Evolutionary conservation across 1,140 invertebrate species (phyloP).

Genomic region (Cydia strobilella): DNA sequence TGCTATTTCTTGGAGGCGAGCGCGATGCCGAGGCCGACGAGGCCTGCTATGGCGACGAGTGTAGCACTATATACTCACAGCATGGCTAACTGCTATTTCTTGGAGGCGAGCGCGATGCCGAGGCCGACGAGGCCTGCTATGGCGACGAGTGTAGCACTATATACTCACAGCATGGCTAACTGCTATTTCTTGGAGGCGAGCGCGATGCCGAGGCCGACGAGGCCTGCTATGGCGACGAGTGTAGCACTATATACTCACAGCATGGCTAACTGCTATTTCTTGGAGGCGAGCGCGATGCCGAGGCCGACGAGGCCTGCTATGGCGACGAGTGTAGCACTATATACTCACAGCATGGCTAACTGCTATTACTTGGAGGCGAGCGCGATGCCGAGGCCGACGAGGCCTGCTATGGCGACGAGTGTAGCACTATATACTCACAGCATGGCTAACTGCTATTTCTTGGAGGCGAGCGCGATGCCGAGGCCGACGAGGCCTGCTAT

Average conservation of each 20-base stretch:
- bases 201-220: constrained; percentile 75
- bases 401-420: too few species aligned
- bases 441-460: constrained; percentile 77
- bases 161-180: constrained; percentile 69
- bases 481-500: too few species aligned
- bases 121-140: too few species aligned
- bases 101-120: constrained; percentile 84
- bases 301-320: too few species aligned
- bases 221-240: too few species aligned
- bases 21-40: constrained; percentile 75
- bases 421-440: too few species aligned
- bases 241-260: too few species aligned
- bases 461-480: constrained; percentile 84
- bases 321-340: too few species aligned
- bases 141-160: too few species aligned
- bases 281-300: constrained; percentile 84
- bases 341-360: constrained; percentile 69
- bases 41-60: too few species aligned
- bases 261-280: constrained; percentile 77
- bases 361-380: constrained; percentile 83
- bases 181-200: constrained; percentile 83
- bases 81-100: constrained; percentile 77
- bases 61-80: too few species aligned
- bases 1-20: constrained; percentile 83
- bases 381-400: constrained; percentile 75